A percentile compares a stretch with the other conserved stretches of the same genome.
phyloP scores from a whole-genome alignment of 2,888 invertebrate genomes.

The Drosophila niveifrons region DNA sequence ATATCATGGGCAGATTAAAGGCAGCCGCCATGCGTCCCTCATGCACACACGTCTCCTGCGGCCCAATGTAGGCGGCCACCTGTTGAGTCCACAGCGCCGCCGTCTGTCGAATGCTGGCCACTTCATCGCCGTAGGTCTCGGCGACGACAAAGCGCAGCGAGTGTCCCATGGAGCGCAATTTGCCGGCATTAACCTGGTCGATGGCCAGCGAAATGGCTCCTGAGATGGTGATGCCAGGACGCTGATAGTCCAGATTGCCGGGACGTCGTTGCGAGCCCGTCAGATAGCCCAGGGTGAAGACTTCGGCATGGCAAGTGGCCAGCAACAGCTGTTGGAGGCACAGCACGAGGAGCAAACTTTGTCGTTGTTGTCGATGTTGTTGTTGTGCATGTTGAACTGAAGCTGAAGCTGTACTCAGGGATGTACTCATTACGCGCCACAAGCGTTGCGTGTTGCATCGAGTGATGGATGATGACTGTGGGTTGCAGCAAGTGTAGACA shows the following conservation, averaged over 20 bases:
- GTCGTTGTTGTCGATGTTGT: no score
- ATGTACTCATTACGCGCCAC: constrained; percentile 62
- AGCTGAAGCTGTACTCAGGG: constrained; percentile 16
- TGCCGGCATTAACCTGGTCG: constrained; percentile 91
- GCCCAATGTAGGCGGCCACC: constrained; percentile 95
- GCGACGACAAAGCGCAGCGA: constrained; percentile 92
- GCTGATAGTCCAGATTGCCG: constrained; percentile 92
- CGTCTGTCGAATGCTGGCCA: constrained; percentile 93
- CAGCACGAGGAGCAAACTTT: constrained; percentile 49
- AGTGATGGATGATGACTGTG: not conserved
- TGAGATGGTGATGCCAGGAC: constrained; percentile 89
- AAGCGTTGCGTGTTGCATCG: constrained; percentile 7
- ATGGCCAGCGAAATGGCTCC: constrained; percentile 96
- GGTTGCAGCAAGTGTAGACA: not conserved
- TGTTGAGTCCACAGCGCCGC: constrained; percentile 94
- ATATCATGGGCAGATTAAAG: constrained; percentile 97
- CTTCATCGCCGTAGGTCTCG: constrained; percentile 96
- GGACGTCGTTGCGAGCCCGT: constrained; percentile 93
- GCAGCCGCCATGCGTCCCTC: constrained; percentile 97
- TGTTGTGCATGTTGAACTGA: constrained; percentile 6
- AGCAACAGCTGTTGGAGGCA: constrained; percentile 1
- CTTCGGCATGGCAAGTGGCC: constrained; percentile 85
- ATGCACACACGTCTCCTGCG: constrained; percentile 93
- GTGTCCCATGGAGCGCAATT: constrained; percentile 88
- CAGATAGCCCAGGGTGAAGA: constrained; percentile 92